Conservation (phyloP, 1,140 invertebrate species). For the Cardiocondyla obscurior region DNA sequence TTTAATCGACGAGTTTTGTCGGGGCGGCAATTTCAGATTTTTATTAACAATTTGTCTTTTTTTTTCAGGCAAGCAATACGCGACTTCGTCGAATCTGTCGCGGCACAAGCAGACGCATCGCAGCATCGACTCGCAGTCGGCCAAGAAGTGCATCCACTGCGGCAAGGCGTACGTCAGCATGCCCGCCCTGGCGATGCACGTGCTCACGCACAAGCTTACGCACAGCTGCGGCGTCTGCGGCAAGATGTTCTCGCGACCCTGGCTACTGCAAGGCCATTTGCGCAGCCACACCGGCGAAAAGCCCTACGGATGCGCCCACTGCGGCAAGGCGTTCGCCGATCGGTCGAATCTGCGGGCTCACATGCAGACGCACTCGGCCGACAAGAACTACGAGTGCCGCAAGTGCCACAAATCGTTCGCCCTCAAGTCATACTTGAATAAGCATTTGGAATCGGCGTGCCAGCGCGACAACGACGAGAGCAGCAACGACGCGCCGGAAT, state of each 20-base stretch:
- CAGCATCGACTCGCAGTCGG: constrained; percentile 95
- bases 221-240: constrained; percentile 97
- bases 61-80: constrained; percentile 91
- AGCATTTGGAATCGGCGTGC: constrained; percentile 97
- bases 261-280: constrained; percentile 96
- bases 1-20: background rate
- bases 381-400: constrained; percentile 95
- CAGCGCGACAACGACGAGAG: constrained; percentile 83
- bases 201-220: constrained; percentile 95
- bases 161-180: constrained; percentile 98
- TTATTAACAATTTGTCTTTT: background rate
- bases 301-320: constrained; percentile 98
- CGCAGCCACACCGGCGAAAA: constrained; percentile 99
- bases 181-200: constrained; percentile 98
- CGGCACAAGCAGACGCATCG: constrained; percentile 98
- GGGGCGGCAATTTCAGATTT: background rate
- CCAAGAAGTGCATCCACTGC: constrained; percentile 97
- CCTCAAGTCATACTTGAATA: constrained; percentile 98
- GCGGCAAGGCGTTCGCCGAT: constrained; percentile 99
- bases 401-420: constrained; percentile 97
- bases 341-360: constrained; percentile 96
- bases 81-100: constrained; percentile 97
- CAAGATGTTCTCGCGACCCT: constrained; percentile 96
- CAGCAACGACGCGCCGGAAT: constrained; percentile 72
- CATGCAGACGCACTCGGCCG: constrained; percentile 96